Evolutionary conservation across 1,140 invertebrate genomes (phyloP).

Genomic region (Dinoponera quadriceps): DNA sequence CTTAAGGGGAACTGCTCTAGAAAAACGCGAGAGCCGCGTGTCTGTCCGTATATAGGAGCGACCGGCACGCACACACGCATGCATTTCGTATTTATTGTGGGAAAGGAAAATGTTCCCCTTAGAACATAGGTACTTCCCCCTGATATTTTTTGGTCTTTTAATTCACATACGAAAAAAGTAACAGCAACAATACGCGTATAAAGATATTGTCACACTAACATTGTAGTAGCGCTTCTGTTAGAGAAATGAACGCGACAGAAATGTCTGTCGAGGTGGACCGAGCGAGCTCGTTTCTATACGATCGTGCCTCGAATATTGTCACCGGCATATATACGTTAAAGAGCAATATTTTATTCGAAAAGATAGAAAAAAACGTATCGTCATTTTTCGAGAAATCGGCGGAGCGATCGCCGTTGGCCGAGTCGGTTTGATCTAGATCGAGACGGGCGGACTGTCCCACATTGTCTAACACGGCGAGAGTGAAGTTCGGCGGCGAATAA

Average conservation of each 20-base stretch:
- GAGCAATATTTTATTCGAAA: neutral
- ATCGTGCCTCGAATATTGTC: constrained; percentile 7
- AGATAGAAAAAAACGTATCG: neutral
- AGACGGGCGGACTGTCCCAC: neutral
- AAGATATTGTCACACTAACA: too few relatives aligned
- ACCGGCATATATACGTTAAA: neutral
- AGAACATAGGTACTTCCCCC: too few relatives aligned
- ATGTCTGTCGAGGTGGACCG: neutral
- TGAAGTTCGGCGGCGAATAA: constrained; percentile 24
- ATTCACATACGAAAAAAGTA: too few relatives aligned
- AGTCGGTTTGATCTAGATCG: constrained; percentile 33
- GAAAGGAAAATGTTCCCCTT: neutral
- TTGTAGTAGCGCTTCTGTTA: too few relatives aligned
- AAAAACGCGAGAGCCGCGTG: constrained; percentile 23
- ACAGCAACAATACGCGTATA: too few relatives aligned
- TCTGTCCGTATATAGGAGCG: neutral
- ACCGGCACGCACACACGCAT: neutral
- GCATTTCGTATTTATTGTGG: neutral
- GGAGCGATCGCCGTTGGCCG: neutral
- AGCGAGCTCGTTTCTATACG: neutral
- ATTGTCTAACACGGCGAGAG: constrained; percentile 24
- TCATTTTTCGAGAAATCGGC: neutral
- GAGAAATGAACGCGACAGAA: neutral
- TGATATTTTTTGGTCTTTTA: too few relatives aligned
- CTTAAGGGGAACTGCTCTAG: constrained; percentile 29